Conservation (phyloP, 2,888 invertebrate species). For the Isotomurus palustris region DNA sequence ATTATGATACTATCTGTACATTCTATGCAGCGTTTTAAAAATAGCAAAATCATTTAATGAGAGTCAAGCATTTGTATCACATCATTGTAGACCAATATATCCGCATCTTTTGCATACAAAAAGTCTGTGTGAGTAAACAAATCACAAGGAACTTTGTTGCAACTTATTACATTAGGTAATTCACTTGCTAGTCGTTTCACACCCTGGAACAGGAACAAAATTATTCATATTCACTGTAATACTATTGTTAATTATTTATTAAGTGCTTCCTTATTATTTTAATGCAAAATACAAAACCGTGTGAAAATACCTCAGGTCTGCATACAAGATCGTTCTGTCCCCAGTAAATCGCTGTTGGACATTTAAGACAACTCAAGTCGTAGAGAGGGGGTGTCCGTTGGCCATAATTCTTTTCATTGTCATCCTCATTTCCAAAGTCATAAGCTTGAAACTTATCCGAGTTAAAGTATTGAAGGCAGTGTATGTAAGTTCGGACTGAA, state of each 20-base stretch:
- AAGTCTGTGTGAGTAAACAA: conserved; percentile 25
- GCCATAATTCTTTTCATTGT: conserved; percentile 14
- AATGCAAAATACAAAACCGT: no score
- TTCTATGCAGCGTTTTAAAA: no score
- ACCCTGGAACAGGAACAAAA: conserved; percentile 9
- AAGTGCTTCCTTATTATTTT: no score
- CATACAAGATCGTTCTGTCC: conserved; percentile 12
- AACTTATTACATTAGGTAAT: conserved; percentile 17
- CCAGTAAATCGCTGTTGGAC: conserved; percentile 25
- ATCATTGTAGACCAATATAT: conserved; percentile 17
- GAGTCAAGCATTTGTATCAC: conserved; percentile 15
- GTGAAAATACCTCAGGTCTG: background rate
- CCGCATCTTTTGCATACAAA: conserved; percentile 15
- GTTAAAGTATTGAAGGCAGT: conserved; percentile 8
- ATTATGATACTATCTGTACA: no score
- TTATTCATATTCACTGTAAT: no score
- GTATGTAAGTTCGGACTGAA: conserved; percentile 7
- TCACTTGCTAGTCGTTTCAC: conserved; percentile 18
- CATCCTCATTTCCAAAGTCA: conserved; percentile 2
- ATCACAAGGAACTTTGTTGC: conserved; percentile 13
- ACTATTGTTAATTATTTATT: no score
- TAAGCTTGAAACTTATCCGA: background rate
- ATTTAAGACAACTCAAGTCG: conserved; percentile 20
- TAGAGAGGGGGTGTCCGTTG: conserved; percentile 15
- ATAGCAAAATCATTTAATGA: no score